Base-by-base conservation (phyloP, 2,797 vertebrate species). In the Podarcis lilfordi region DNA sequence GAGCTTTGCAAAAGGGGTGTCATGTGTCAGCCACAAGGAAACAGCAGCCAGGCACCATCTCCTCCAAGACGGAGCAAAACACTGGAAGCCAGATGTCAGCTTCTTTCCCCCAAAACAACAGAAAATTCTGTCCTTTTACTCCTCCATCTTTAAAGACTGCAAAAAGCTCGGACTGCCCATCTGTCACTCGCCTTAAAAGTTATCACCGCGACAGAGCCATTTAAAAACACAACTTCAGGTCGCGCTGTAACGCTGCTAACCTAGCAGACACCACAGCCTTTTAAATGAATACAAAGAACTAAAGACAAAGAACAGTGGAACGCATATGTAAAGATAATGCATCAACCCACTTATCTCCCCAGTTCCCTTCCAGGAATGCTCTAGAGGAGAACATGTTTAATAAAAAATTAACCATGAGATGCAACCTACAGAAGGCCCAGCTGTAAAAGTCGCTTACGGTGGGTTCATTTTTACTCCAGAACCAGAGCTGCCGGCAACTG, bases 41-140 rank as follows among this genome's bases (percentile, higher is more conserved):
- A 89, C 95, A 90, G 86, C 1, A 81, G 59, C 89, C 92, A 0
- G 0, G 80, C 72, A 80, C 89, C 93, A 88, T 78, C 86, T 68
- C 90, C 86, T 88, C 45, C 90, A 69, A 94, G 86, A 93, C 91
- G 92, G 94, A 94, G 80, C 37, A 94, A 93, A 83, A 91, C 77
- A 86, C 88, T 82, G n/a, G 76, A 88, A 90, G 74, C 68, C 50
- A 87, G 29, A 86, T 1, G 32, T 85, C 92, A 94, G 87, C 86
- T 93, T 92, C 89, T 93, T 91, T 90, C 81, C 92, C 92, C 59
- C 80, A 88, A 89, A 55, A 84, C 88, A 86, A 89, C 89, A 93
- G 91, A 87, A 84, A 64, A 55, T 45, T 1, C 59, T 1, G 2
- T 40, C 32, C 2, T 76, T 76, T 29, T 50, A n/a, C 77, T 8